Percentiles rank a stretch among this genome's conserved stretches.
Conservation (phyloP, 2,888 invertebrate genomes). For the Ornithoptera priamus region DNA sequence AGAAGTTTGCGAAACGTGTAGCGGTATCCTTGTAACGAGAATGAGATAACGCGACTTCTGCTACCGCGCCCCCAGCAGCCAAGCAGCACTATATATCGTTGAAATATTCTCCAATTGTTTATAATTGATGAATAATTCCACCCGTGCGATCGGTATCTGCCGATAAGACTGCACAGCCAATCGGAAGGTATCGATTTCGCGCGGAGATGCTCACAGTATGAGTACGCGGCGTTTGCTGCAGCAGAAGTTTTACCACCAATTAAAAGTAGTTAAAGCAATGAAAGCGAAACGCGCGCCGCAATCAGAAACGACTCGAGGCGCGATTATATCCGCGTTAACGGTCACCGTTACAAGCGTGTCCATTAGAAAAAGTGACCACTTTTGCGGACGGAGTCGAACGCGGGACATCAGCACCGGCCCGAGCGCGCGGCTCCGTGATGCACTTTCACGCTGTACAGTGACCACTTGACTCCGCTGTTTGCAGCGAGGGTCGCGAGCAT, state of each 20-base stretch:
- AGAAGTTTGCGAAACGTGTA: too few species aligned
- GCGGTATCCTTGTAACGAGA: too few species aligned
- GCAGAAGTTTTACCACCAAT: constrained; percentile 38
- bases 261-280: constrained; percentile 35
- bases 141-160: too few species aligned
- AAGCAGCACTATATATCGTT: too few species aligned
- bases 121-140: too few species aligned
- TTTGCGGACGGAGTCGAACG: constrained; percentile 47
- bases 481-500: neutral
- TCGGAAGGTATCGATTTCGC: too few species aligned
- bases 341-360: constrained; percentile 61
- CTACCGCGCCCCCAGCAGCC: too few species aligned
- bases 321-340: constrained; percentile 71
- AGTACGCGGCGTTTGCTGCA: constrained; percentile 44
- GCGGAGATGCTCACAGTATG: too few species aligned
- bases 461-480: neutral
- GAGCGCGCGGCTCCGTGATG: too few species aligned
- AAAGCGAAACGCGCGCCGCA: constrained; percentile 49
- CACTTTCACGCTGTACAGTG: neutral
- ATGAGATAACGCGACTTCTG: too few species aligned
- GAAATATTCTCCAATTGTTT: too few species aligned
- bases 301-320: constrained; percentile 70
- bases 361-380: constrained; percentile 62
- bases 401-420: constrained; percentile 2
- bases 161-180: too few species aligned